These are phyloP conservation scores for Maconellicoccus hirsutus DNA, from an alignment of 1,140 invertebrate genomes.

Conservation along the genomic window DNA sequence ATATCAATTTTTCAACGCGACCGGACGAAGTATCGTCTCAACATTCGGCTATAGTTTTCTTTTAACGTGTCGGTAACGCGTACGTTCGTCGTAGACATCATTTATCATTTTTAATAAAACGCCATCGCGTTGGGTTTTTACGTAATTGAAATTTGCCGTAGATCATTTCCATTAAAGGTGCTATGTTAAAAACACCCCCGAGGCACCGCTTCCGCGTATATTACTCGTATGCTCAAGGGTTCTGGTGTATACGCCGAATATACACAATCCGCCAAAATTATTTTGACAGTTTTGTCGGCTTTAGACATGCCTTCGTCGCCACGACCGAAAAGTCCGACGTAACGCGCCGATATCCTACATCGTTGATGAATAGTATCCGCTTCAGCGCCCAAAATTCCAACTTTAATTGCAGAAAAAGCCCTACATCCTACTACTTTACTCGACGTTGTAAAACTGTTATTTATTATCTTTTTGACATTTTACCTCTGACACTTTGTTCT, in stretches of 20 bases:
- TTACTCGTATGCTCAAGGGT: too few species aligned
- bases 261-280: not conserved
- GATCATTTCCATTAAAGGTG: slow-evolving; percentile 8
- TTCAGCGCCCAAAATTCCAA: slow-evolving; percentile 1
- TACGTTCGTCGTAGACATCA: not conserved
- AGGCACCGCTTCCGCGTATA: not conserved
- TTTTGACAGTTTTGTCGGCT: not conserved
- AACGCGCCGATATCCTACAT: not conserved
- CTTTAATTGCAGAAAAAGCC: slow-evolving; percentile 8
- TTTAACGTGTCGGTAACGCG: not conserved
- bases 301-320: not conserved
- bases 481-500: slow-evolving; percentile 8
- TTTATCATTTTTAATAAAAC: slow-evolving; percentile 6
- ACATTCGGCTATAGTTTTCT: not conserved
- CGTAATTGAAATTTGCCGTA: not conserved
- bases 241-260: too few species aligned
- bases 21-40: not conserved
- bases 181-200: not conserved
- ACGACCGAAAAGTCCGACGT: too few species aligned
- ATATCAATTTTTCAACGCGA: slow-evolving; percentile 3
- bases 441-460: slow-evolving; percentile 2
- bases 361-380: not conserved
- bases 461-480: slow-evolving; percentile 5
- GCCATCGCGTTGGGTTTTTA: not conserved
- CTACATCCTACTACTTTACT: not conserved